Conservation (phyloP, 2,113 vertebrate genomes). For the Seriola aureovittata region DNA sequence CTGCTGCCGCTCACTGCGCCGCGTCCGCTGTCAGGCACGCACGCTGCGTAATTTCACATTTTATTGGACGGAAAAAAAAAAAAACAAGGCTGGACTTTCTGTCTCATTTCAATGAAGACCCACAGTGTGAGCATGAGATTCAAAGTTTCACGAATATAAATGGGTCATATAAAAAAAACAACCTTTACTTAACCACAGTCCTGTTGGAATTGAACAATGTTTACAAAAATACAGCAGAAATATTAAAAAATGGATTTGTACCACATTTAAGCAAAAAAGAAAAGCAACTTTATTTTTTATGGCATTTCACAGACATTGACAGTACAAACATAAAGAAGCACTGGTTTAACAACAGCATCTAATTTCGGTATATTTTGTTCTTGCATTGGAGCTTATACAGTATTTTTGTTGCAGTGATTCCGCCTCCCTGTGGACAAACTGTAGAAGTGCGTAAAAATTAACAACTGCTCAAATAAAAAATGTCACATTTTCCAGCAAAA, state of each 20-base stretch:
- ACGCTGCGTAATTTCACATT: conserved; percentile 66
- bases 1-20: conserved; percentile 46
- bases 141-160: not conserved
- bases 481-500: too few relatives aligned
- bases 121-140: not conserved
- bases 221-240: not conserved
- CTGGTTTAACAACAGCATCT: not conserved
- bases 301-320: not conserved
- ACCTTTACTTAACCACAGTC: not conserved
- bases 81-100: conserved; percentile 55
- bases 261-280: not conserved
- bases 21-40: conserved; percentile 64
- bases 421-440: conserved; percentile 66
- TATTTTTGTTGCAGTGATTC: conserved; percentile 36
- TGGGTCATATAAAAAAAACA: not conserved
- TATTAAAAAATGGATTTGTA: too few relatives aligned
- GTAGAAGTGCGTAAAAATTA: not conserved
- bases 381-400: not conserved
- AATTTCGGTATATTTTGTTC: conserved; percentile 5
- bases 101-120: conserved; percentile 1
- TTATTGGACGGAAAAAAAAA: conserved; percentile 44
- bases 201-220: too few relatives aligned
- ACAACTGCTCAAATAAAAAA: not conserved
- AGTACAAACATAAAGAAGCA: not conserved
- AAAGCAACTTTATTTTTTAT: conserved; percentile 11